Conservation (phyloP, 2,113 vertebrate species). For the Oriolus oriolus region DNA sequence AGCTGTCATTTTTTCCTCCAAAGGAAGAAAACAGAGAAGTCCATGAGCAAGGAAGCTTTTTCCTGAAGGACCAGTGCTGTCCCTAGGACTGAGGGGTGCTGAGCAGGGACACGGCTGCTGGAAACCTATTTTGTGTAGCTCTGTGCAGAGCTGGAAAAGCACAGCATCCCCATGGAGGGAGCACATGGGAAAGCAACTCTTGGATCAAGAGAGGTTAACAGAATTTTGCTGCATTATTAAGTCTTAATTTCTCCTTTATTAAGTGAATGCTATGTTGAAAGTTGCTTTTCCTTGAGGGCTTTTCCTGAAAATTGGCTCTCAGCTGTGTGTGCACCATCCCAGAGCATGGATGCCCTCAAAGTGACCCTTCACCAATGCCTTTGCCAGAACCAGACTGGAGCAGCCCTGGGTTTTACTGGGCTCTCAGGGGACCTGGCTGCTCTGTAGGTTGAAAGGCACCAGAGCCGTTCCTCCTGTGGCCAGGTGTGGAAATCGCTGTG, state of each 20-base stretch:
- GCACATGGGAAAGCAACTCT: slow-evolving; percentile 23
- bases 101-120: background rate
- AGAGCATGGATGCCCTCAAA: background rate
- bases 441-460: background rate
- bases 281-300: slow-evolving; percentile 67
- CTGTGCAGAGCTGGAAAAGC: slow-evolving; percentile 13
- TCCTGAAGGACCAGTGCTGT: background rate
- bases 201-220: slow-evolving; percentile 76
- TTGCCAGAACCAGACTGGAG: background rate
- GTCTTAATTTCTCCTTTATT: slow-evolving; percentile 77
- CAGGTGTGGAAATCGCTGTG: background rate
- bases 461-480: background rate
- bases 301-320: slow-evolving; percentile 69
- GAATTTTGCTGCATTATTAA: slow-evolving; percentile 74
- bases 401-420: background rate
- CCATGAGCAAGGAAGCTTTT: background rate
- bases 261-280: slow-evolving; percentile 59
- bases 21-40: background rate
- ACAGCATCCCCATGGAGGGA: slow-evolving; percentile 25
- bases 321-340: slow-evolving; percentile 7
- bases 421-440: background rate
- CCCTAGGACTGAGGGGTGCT: background rate
- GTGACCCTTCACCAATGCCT: background rate
- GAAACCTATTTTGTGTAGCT: background rate
- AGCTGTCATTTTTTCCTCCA: background rate